Conservation (phyloP, 2,113 vertebrate genomes). For the Platysternon megacephalum region DNA sequence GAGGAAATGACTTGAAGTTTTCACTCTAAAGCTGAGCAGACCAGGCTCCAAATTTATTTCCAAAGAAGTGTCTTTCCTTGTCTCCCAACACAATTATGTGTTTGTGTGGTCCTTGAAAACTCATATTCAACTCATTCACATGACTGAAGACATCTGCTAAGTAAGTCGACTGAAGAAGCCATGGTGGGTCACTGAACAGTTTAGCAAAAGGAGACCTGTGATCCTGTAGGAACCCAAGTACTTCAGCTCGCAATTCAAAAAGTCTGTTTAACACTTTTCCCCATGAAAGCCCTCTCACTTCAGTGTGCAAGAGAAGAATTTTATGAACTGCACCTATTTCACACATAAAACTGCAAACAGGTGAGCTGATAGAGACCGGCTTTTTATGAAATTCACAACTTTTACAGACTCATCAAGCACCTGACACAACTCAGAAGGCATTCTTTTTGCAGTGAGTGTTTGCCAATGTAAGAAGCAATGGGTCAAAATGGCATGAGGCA, state of each 20-base stretch:
- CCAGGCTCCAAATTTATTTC: neutral
- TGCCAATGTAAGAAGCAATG: neutral
- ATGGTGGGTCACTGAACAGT: neutral
- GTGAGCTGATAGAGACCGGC: neutral
- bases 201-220: neutral
- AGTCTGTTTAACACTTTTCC: neutral
- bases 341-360: neutral
- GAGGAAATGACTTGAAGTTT: neutral
- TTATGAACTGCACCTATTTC: neutral
- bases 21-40: neutral
- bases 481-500: neutral
- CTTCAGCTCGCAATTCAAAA: neutral
- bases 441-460: neutral
- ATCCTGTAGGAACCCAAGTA: neutral
- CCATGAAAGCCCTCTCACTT: neutral
- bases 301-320: neutral
- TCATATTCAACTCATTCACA: neutral
- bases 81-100: neutral
- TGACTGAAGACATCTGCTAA: neutral
- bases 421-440: neutral
- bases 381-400: neutral
- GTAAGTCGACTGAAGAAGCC: neutral
- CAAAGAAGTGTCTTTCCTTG: neutral
- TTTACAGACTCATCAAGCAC: neutral
- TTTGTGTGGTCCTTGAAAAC: neutral